Percentiles rank a stretch among this genome's conserved stretches.
These are phyloP conservation scores for Melinaea menophilus DNA, from an alignment of 2,888 invertebrate genomes.

Conservation along the genomic window DNA sequence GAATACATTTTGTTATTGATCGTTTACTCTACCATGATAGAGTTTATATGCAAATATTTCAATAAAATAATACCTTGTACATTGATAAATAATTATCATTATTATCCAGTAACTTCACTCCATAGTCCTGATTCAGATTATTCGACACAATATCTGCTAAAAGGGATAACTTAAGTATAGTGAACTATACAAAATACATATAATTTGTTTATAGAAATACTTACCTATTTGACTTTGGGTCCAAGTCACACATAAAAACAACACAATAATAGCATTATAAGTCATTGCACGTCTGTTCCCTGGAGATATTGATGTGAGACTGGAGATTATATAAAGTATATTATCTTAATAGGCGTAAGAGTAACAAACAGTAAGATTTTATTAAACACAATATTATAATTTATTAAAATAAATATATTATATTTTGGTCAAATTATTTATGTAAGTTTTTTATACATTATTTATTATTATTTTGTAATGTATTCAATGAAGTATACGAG, in stretches of 20 bases:
- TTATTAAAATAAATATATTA: too few species aligned
- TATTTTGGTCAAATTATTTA: too few species aligned
- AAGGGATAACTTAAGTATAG: background rate
- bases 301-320: background rate
- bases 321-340: background rate
- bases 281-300: background rate
- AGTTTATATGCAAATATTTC: background rate
- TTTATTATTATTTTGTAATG: too few species aligned
- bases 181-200: background rate
- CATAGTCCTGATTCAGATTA: background rate
- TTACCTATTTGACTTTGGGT: too few species aligned
- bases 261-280: background rate
- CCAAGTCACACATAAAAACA: background rate
- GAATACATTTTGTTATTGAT: too few species aligned
- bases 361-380: background rate
- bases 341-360: background rate
- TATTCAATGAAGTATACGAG: too few species aligned
- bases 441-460: too few species aligned
- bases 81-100: background rate
- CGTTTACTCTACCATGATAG: background rate
- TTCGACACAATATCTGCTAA: background rate
- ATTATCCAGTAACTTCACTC: background rate
- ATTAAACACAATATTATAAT: too few species aligned
- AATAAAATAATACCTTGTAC: slow-evolving; percentile 3
- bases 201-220: background rate